A percentile compares a stretch with the other conserved stretches of the same genome.
These are phyloP conservation scores for Rhipidura dahli DNA, from an alignment of 2,113 vertebrate species.

Conservation along the genomic window DNA sequence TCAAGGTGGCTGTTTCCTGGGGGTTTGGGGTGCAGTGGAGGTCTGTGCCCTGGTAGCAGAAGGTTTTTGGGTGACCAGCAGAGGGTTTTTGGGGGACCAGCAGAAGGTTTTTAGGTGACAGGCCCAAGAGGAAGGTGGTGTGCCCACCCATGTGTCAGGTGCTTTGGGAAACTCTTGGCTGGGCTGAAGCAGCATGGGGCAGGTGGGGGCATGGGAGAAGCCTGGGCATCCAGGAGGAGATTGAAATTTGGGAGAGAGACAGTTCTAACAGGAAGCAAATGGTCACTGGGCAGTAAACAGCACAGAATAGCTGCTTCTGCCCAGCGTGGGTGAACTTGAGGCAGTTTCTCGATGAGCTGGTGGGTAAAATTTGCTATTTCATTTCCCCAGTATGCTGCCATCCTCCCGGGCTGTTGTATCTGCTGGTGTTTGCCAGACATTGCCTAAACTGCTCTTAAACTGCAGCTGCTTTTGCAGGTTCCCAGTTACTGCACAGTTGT, in stretches of 20 bases:
- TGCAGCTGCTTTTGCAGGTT: slow-evolving; percentile 59
- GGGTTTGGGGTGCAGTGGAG: not conserved
- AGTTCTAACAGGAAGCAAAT: not conserved
- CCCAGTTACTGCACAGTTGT: slow-evolving; percentile 43
- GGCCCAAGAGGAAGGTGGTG: not conserved
- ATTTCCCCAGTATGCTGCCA: not conserved
- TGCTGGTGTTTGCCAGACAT: not conserved
- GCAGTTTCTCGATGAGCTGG: not conserved
- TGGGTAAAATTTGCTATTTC: not conserved
- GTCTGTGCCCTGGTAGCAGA: not conserved
- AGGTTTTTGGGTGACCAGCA: not conserved
- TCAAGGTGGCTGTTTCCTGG: not conserved
- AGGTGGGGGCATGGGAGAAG: not conserved
- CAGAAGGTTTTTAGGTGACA: not conserved
- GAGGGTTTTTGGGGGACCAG: not conserved
- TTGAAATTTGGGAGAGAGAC: not conserved
- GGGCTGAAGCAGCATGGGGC: not conserved
- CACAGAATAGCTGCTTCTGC: not conserved
- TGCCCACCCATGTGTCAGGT: not conserved
- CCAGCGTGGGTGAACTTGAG: rapidly evolving
- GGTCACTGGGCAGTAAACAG: rapidly evolving
- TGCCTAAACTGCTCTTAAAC: not conserved
- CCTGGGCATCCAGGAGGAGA: not conserved
- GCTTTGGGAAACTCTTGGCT: not conserved
- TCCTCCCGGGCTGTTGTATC: not conserved